Conservation (phyloP, 1,140 invertebrate genomes). For the Tetramorium alpestre region DNA sequence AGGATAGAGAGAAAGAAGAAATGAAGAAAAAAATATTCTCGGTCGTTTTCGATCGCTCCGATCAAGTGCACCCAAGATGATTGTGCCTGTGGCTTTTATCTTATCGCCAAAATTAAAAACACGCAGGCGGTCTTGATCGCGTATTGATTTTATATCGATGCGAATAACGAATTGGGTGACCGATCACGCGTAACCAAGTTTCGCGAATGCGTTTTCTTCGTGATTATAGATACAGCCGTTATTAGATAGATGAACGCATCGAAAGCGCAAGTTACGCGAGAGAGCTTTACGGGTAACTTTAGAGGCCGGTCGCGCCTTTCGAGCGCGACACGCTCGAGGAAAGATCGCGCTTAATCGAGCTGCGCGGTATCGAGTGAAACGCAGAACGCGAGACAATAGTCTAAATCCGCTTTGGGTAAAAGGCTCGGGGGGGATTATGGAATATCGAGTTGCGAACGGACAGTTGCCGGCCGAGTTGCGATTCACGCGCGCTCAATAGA, state of each 20-base stretch:
- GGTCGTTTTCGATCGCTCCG: neutral
- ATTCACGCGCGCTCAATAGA: neutral
- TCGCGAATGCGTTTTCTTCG: neutral
- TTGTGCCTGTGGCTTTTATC: slow-evolving; percentile 28
- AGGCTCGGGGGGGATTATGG: neutral
- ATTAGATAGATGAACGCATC: neutral
- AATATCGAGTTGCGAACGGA: slow-evolving; percentile 14
- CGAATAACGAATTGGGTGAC: neutral
- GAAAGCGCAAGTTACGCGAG: slow-evolving; percentile 45
- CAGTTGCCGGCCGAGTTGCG: neutral
- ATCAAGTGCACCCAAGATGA: neutral
- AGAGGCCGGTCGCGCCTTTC: slow-evolving; percentile 2
- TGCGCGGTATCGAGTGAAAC: slow-evolving; percentile 32
- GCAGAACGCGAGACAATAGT: slow-evolving; percentile 17
- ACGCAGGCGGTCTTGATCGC: neutral
- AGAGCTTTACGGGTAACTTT: slow-evolving; percentile 17
- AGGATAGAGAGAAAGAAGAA: neutral
- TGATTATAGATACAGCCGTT: neutral
- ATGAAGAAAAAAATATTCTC: neutral
- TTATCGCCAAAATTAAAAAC: slow-evolving; percentile 53
- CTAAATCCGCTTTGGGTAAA: slow-evolving; percentile 24
- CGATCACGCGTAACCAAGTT: neutral
- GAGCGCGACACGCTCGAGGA: slow-evolving; percentile 15
- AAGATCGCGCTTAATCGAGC: slow-evolving; percentile 33
- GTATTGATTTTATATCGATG: slow-evolving; percentile 34